Conservation (phyloP, 2,113 vertebrate species). For the Lepisosteus osseus region DNA sequence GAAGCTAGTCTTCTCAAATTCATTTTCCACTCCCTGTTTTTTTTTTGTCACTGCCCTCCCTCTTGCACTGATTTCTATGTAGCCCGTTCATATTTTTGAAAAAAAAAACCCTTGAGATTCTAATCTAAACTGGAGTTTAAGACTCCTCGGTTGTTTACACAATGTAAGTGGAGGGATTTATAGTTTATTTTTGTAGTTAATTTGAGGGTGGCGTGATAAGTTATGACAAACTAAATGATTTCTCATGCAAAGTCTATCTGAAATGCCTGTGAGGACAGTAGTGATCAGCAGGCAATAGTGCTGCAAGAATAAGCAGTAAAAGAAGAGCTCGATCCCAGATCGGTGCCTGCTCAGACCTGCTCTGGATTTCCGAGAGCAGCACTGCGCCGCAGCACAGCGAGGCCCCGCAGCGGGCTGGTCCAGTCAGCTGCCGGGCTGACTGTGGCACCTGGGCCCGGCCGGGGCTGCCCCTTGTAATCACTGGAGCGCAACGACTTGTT, state of each 20-base stretch:
- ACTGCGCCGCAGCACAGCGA: neutral
- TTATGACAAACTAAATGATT: too few relatives aligned
- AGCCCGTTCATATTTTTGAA: slow-evolving; percentile 61
- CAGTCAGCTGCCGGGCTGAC: slow-evolving; percentile 31
- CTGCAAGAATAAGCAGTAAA: too few relatives aligned
- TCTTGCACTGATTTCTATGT: slow-evolving; percentile 50
- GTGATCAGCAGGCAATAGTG: too few relatives aligned
- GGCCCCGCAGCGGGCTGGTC: slow-evolving; percentile 20
- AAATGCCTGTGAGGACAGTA: too few relatives aligned
- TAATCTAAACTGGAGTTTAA: slow-evolving; percentile 62
- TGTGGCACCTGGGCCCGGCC: slow-evolving; percentile 52
- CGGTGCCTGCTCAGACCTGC: too few relatives aligned
- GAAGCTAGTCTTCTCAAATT: slow-evolving; percentile 66
- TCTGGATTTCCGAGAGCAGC: too few relatives aligned
- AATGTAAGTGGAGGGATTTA: too few relatives aligned
- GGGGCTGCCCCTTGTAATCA: slow-evolving; percentile 30
- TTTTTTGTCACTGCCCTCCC: slow-evolving; percentile 56
- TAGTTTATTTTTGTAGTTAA: too few relatives aligned
- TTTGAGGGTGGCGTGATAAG: too few relatives aligned
- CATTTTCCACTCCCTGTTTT: slow-evolving; percentile 64
- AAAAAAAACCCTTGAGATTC: slow-evolving; percentile 61
- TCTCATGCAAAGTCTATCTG: too few relatives aligned
- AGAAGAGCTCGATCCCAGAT: too few relatives aligned
- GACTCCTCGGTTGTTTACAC: slow-evolving; percentile 12
- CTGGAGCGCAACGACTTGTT: slow-evolving; percentile 43